phyloP scores from a whole-genome alignment of 2,888 invertebrate species.

The Pheosia gnoma region DNA sequence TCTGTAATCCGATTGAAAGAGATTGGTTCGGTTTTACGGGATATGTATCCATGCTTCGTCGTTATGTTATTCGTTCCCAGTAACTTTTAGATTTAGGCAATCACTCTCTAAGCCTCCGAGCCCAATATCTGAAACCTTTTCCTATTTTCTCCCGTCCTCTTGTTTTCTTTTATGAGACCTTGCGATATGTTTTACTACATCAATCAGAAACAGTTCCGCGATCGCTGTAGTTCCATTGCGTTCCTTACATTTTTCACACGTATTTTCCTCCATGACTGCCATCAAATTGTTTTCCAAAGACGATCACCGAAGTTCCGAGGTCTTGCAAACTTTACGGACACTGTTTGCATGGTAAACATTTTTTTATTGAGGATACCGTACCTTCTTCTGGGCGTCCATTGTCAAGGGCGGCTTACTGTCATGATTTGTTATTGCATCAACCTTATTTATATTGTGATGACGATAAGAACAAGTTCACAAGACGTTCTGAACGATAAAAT shows the following conservation, averaged over 20 bases:
- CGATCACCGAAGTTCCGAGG: slow-evolving; percentile 40
- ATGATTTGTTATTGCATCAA: slow-evolving; percentile 20
- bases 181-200: slow-evolving; percentile 11
- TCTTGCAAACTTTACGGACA: slow-evolving; percentile 41
- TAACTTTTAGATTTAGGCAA: slow-evolving; percentile 13
- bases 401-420: slow-evolving; percentile 32
- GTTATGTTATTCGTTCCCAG: neutral
- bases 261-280: slow-evolving; percentile 28
- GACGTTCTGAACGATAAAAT: slow-evolving; percentile 28
- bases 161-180: slow-evolving; percentile 15
- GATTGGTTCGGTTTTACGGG: slow-evolving; percentile 40
- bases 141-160: slow-evolving; percentile 18
- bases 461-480: slow-evolving; percentile 22
- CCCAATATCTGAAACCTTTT: slow-evolving; percentile 14
- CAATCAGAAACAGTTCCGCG: slow-evolving; percentile 16
- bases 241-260: slow-evolving; percentile 35
- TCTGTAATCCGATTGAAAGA: slow-evolving; percentile 63
- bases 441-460: slow-evolving; percentile 26
- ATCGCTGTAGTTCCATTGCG: slow-evolving; percentile 16
- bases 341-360: slow-evolving; percentile 48
- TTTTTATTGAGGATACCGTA: slow-evolving; percentile 57
- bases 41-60: slow-evolving; percentile 27
- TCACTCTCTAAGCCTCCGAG: slow-evolving; percentile 18
- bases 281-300: slow-evolving; percentile 33
- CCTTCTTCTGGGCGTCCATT: slow-evolving; percentile 47